A percentile compares a stretch with the other conserved stretches of the same genome.
phyloP scores from a whole-genome alignment of 2,888 invertebrate genomes.

The Tortrix viridana region DNA sequence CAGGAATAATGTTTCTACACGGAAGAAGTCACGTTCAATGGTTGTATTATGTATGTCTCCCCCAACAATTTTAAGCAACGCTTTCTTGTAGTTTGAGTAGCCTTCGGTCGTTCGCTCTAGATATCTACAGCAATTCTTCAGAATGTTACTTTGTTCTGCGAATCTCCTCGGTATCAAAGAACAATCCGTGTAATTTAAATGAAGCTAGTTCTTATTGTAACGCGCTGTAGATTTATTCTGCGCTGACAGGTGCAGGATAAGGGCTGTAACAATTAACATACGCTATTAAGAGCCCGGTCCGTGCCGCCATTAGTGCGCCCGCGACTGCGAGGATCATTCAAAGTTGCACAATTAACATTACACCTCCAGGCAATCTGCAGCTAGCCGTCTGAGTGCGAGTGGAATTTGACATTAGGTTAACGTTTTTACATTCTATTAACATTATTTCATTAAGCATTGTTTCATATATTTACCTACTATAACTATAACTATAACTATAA shows the following conservation, averaged over 20 bases:
- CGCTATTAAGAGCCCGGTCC: conserved; percentile 36
- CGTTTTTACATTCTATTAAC: too few relatives aligned
- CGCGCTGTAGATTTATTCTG: conserved; percentile 32
- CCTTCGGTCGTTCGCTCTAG: too few relatives aligned
- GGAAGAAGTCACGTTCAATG: too few relatives aligned
- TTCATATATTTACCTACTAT: too few relatives aligned
- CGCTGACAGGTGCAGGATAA: conserved; percentile 32
- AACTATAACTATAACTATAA: too few relatives aligned
- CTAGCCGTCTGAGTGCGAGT: background rate
- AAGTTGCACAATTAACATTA: conserved; percentile 45
- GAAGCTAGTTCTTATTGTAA: conserved; percentile 18
- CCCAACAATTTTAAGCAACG: too few relatives aligned
- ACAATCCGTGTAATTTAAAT: conserved; percentile 16
- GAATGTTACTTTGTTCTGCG: too few relatives aligned
- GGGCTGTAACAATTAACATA: conserved; percentile 37
- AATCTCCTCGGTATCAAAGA: background rate
- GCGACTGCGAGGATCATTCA: conserved; percentile 38
- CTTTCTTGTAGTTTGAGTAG: too few relatives aligned
- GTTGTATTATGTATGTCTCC: too few relatives aligned
- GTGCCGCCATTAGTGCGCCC: conserved; percentile 27
- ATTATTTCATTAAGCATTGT: too few relatives aligned
- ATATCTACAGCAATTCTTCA: too few relatives aligned
- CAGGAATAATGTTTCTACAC: too few relatives aligned
- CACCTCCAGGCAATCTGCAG: conserved; percentile 22
- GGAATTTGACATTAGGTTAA: conserved; percentile 4